A percentile compares a stretch with the other conserved stretches of the same genome.
These are phyloP conservation scores for Gorsachius magnificus DNA, from an alignment of 2,797 vertebrate genomes.

Conservation along the genomic window DNA sequence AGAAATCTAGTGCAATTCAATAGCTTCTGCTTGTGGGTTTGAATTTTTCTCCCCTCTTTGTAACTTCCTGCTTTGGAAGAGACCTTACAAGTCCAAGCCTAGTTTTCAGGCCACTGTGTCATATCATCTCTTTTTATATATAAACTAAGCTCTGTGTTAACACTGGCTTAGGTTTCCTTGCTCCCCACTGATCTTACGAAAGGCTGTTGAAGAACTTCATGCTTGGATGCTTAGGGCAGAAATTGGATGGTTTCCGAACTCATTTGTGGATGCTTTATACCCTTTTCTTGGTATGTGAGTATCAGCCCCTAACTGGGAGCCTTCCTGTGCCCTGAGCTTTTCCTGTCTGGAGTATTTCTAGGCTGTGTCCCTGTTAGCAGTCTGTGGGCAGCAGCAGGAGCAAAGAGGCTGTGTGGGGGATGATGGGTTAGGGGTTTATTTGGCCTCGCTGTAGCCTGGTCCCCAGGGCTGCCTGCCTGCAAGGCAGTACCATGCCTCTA, in stretches of 20 bases:
- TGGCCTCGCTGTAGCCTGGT: neutral
- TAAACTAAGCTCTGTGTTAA: neutral
- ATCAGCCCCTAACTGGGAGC: neutral
- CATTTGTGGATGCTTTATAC: neutral
- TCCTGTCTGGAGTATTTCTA: neutral
- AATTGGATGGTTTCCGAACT: neutral
- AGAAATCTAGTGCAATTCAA: neutral
- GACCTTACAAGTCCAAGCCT: neutral
- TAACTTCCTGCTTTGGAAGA: constrained; percentile 12
- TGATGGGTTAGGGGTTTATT: neutral
- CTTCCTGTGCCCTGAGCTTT: neutral
- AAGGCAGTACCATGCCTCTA: neutral
- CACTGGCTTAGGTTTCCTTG: neutral
- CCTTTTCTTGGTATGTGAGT: neutral
- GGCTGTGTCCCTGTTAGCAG: neutral
- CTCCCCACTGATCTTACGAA: neutral
- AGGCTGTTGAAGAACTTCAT: neutral
- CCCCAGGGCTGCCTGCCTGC: neutral
- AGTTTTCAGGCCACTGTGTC: neutral
- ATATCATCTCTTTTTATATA: neutral
- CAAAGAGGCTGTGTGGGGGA: neutral
- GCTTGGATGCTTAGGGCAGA: neutral
- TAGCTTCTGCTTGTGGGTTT: neutral
- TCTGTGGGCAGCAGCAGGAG: neutral
- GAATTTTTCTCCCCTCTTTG: neutral